phyloP scores from a whole-genome alignment of 1,140 invertebrate genomes.

The Mya arenaria region DNA sequence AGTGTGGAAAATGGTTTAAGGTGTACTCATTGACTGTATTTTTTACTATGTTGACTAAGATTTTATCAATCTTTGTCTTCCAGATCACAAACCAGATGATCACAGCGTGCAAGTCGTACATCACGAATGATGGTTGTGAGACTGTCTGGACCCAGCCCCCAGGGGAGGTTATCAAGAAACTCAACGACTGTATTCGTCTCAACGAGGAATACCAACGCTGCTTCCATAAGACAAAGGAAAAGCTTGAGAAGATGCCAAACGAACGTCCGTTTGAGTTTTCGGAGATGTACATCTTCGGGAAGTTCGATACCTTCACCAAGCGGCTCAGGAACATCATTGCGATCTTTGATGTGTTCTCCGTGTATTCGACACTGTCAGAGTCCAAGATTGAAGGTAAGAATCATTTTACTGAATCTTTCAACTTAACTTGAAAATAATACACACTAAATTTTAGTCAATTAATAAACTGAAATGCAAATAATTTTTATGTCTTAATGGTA shows the following conservation, averaged over 20 bases:
- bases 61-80: constrained; percentile 60
- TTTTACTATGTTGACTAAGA: not conserved
- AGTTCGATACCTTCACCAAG: constrained; percentile 96
- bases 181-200: constrained; percentile 93
- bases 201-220: constrained; percentile 87
- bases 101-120: constrained; percentile 94
- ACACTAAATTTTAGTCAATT: too few species aligned
- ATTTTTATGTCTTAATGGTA: too few species aligned
- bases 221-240: constrained; percentile 83
- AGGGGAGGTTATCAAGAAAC: constrained; percentile 87
- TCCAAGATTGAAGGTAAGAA: constrained; percentile 92
- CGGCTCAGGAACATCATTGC: constrained; percentile 93
- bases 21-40: not conserved
- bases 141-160: constrained; percentile 95
- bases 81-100: constrained; percentile 99
- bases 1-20: too few species aligned
- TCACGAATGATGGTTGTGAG: constrained; percentile 91
- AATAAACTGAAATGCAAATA: too few species aligned
- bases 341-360: constrained; percentile 95
- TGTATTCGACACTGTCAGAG: constrained; percentile 91
- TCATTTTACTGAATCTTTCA: too few species aligned
- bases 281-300: constrained; percentile 98
- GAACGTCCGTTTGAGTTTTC: constrained; percentile 93
- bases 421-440: too few species aligned
- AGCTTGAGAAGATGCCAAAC: constrained; percentile 81